phyloP scores from a whole-genome alignment of 2,113 vertebrate species.

The Oryzias javanicus region DNA sequence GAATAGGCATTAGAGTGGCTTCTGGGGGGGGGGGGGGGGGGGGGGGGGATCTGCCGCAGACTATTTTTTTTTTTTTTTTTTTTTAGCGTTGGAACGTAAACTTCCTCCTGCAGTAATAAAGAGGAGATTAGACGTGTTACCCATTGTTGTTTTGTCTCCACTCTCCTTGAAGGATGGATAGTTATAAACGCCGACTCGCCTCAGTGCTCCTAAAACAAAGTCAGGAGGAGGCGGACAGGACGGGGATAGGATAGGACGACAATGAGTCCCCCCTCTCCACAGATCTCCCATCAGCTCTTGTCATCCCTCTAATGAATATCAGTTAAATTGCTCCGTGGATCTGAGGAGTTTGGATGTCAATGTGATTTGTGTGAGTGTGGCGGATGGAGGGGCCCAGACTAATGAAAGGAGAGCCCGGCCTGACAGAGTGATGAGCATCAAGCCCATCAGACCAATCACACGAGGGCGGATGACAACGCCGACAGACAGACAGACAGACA shows the following conservation, averaged over 20 bases:
- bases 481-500: conserved; percentile 68
- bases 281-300: conserved; percentile 96
- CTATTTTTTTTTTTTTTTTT: no score
- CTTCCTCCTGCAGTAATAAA: conserved; percentile 62
- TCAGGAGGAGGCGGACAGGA: conserved; percentile 72
- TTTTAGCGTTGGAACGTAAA: conserved; percentile 60
- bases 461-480: conserved; percentile 84
- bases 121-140: conserved; percentile 66
- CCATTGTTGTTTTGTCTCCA: conserved; percentile 71
- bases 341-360: conserved; percentile 99
- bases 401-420: conserved; percentile 93
- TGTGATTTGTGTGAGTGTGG: conserved; percentile 99
- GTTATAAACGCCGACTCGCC: conserved; percentile 68
- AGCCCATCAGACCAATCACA: conserved; percentile 93
- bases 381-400: conserved; percentile 93
- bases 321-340: conserved; percentile 99
- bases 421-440: conserved; percentile 95
- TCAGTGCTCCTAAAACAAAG: conserved; percentile 75
- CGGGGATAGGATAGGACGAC: conserved; percentile 70
- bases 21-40: conserved; percentile 37
- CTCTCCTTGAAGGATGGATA: conserved; percentile 65
- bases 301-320: conserved; percentile 99
- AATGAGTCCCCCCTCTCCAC: conserved; percentile 76
- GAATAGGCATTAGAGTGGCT: conserved; percentile 69
- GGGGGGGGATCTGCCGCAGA: conserved; percentile 48